phyloP scores from a whole-genome alignment of 2,888 invertebrate species.

The Luperina testacea region DNA sequence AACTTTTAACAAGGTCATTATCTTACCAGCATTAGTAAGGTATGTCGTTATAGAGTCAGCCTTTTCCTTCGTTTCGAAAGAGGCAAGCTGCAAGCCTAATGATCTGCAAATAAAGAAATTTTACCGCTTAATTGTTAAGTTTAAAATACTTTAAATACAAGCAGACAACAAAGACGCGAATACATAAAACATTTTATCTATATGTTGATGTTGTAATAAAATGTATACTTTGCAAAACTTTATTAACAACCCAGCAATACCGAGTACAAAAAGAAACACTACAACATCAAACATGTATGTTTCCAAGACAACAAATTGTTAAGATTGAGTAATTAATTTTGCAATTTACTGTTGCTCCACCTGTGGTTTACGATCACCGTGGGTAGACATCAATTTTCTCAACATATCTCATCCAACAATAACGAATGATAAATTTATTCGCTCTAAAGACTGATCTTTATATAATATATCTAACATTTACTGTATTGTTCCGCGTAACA shows the following conservation, averaged over 20 bases:
- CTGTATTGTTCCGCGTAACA: slow-evolving; percentile 36
- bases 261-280: neutral
- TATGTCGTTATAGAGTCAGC: slow-evolving; percentile 95
- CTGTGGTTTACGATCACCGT: slow-evolving; percentile 20
- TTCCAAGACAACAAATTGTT: slow-evolving; percentile 2
- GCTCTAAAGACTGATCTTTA: neutral
- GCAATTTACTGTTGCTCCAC: slow-evolving; percentile 12
- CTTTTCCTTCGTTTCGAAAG: slow-evolving; percentile 96
- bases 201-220: neutral
- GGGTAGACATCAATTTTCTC: neutral
- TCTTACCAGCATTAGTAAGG: slow-evolving; percentile 93
- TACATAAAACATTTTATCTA: neutral
- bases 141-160: neutral
- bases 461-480: slow-evolving; percentile 28
- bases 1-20: slow-evolving; percentile 47
- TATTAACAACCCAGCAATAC: neutral
- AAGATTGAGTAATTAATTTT: slow-evolving; percentile 15
- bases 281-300: neutral
- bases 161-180: neutral
- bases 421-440: slow-evolving; percentile 16
- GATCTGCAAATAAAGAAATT: slow-evolving; percentile 88
- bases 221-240: neutral
- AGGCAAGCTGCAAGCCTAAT: slow-evolving; percentile 95
- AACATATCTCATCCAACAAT: neutral
- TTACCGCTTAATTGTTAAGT: neutral